Evolutionary conservation across 1,140 invertebrate genomes (phyloP), one percentile per base, ranked within the genome.

Genomic region (Rhynchophorus ferrugineus): DNA sequence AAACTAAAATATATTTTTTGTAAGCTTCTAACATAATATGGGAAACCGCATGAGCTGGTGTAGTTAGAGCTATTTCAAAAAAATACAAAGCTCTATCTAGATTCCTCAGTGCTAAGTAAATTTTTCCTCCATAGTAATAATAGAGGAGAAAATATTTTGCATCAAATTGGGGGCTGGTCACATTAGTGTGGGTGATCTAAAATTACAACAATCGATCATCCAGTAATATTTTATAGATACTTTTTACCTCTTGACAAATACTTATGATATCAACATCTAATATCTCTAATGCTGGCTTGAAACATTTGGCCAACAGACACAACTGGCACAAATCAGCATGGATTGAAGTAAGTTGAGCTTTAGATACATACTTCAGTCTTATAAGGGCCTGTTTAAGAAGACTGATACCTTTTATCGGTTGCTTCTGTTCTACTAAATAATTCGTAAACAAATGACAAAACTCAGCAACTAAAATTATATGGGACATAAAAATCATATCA

Each of bases 41-140:
- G 54, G 92, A 95, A 16, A 97, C 87, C 21, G 91, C 91, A 71
- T 89, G 82, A 45, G 91, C 88, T 1, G 93, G 92, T 14, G 91
- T 93, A 8, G 91, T 94, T 38, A 96, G 82, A 54, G 86, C 91
- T 37, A 95, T 89, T 82, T 97, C 93, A 73, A 92, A 95, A 69
- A 93, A 95, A 69, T 94, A 96, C 33, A 96, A 73, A 17, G 94
- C 91, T 65, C 90, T 78, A 47, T 93, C 87, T 67, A 88, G 95
- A 64, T 95, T 91, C 67, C 95, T 95, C 39, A 96, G 69, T 14
- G 88, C 89, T 44, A 91, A 83, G 65, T 95, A 96, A 59, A 96
- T 94, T 88, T 97, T 94, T 42, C 94, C 95, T 39, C 93, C 94
- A 72, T 98, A 98, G 70, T 98, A 98, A 68, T 91, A 97, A 69